These are phyloP conservation scores for Luscinia megarhynchos DNA, from an alignment of 2,797 vertebrate genomes.

Conservation along the genomic window DNA sequence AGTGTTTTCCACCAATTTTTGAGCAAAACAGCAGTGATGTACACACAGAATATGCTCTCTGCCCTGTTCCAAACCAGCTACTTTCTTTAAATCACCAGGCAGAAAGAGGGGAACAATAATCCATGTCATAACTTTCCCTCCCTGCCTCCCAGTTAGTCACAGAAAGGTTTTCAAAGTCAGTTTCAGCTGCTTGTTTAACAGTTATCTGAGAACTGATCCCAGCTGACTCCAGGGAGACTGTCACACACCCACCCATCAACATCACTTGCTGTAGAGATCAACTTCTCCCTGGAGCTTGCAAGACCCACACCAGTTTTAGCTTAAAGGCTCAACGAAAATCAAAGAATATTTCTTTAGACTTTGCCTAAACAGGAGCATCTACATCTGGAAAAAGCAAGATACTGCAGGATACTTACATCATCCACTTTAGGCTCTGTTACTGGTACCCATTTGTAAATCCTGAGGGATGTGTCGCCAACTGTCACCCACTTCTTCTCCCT, in stretches of 20 bases:
- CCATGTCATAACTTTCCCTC: background rate
- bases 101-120: background rate
- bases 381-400: background rate
- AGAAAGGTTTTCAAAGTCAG: background rate
- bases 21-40: background rate
- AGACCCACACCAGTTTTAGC: background rate
- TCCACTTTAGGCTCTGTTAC: slow-evolving; percentile 97
- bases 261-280: background rate
- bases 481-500: slow-evolving; percentile 99
- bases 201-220: slow-evolving; percentile 2
- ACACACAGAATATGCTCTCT: background rate
- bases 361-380: background rate
- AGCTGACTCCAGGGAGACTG: background rate
- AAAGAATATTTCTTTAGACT: background rate
- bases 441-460: slow-evolving; percentile 99
- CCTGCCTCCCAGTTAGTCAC: background rate
- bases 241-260: slow-evolving; percentile 9
- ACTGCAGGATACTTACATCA: slow-evolving; percentile 86
- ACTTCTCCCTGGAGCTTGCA: background rate
- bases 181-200: background rate
- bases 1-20: background rate
- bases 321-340: background rate
- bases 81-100: background rate
- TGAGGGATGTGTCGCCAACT: slow-evolving; percentile 95
- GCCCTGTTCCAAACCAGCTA: background rate